Base-by-base conservation (phyloP, 2,113 vertebrate genomes). In the Mobula birostris region DNA sequence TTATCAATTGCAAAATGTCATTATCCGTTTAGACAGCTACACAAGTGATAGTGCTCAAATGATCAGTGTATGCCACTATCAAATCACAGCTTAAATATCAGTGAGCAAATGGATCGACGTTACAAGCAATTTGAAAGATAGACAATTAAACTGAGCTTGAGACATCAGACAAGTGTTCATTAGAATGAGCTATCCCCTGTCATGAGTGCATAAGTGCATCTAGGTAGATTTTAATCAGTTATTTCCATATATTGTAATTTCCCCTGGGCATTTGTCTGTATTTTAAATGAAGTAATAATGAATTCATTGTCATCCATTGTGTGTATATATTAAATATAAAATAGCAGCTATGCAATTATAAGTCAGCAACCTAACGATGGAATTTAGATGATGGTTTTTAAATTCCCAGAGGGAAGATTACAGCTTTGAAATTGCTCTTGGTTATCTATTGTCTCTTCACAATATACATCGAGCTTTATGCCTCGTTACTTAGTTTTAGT, bases 61-160 rank as follows among this genome's bases (percentile, higher is more conserved):
- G 88, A 91, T 91, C 88, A 91, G 88, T 40, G 48, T 91, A 21
- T 11, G 66, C 63, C 24, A 36, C 88, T 91, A 91, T 68, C 63
- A 91, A 32, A 90, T 66, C 82, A 21, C 21, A 6, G 29, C 87
- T 90, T 90, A 66, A 68, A 68, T 90, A 90, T 66, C 87, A 68
- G 48, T 90, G 58, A 90, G 87, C 87, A 90, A 91, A 91, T 91
- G 63, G 29, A 90, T 90, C 27, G 29, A 63, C 87, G 29, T 90
- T 90, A 90, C 36, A 29, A n/a, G 29, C 63, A 68, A 90, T 90
- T 90, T 90, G 87, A 66, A 63, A 14, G 87, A 90, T 14, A 90
- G 61, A 90, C 61, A 90, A 90, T 90, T 90, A 68, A 90, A 90
- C 87, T 90, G 87, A 68, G 88, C 63, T 68, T 70, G 66, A 91